Percentiles rank a stretch among this genome's conserved stretches.
These are phyloP conservation scores for Cynodonichthys magdalenae DNA, from an alignment of 2,797 vertebrate species.

Conservation along the genomic window DNA sequence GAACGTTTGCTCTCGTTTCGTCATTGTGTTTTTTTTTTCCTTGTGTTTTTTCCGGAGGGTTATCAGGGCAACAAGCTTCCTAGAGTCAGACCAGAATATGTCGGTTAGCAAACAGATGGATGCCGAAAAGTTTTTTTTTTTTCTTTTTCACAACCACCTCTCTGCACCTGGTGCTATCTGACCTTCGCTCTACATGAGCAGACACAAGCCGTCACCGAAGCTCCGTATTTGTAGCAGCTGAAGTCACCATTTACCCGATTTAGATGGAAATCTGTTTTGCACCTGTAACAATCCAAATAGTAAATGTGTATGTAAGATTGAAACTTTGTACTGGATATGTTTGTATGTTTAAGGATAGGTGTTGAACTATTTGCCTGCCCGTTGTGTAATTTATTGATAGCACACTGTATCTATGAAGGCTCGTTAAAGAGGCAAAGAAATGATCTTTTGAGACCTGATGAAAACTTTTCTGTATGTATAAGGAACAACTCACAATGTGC, in stretches of 20 bases:
- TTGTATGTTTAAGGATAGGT: constrained; percentile 62
- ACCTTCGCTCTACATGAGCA: constrained; percentile 61
- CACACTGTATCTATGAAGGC: constrained; percentile 80
- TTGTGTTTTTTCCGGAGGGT: constrained; percentile 43
- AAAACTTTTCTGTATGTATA: constrained; percentile 59
- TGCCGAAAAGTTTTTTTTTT: constrained; percentile 23
- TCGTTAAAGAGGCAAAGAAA: constrained; percentile 55
- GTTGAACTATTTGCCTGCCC: constrained; percentile 72
- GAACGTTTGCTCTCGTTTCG: constrained; percentile 34
- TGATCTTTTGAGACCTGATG: constrained; percentile 71
- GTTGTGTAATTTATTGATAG: constrained; percentile 76
- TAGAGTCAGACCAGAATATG: constrained; percentile 43
- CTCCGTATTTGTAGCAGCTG: constrained; percentile 25
- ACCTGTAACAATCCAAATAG: constrained; percentile 64
- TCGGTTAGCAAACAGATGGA: constrained; percentile 56
- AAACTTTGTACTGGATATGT: constrained; percentile 63
- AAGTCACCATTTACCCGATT: constrained; percentile 28
- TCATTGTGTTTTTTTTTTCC: constrained; percentile 29
- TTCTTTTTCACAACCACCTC: constrained; percentile 46
- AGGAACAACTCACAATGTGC: constrained; percentile 64
- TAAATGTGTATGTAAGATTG: constrained; percentile 68
- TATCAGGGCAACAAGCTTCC: constrained; percentile 60
- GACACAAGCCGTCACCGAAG: constrained; percentile 32
- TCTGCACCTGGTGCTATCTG: constrained; percentile 77
- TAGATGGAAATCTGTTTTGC: constrained; percentile 50